A percentile compares a stretch with the other conserved stretches of the same genome.
Conservation (phyloP, 2,888 invertebrate species). For the Abrostola tripartita region DNA sequence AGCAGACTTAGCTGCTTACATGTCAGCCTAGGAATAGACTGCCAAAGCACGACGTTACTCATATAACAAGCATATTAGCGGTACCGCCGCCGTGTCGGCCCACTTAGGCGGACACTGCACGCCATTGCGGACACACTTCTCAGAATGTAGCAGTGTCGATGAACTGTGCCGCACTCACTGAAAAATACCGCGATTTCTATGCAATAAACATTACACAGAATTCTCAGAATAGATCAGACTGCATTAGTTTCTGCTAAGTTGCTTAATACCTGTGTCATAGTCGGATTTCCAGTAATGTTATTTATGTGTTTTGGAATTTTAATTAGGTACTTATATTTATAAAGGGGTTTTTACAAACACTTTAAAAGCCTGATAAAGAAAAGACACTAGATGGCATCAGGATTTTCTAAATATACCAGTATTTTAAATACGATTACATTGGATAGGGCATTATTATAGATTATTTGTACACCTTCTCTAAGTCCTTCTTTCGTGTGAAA, state of each 20-base stretch:
- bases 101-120: constrained; percentile 72
- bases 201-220: constrained; percentile 16
- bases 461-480: no score
- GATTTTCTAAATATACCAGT: no score
- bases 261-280: background rate
- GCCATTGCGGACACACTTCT: constrained; percentile 71
- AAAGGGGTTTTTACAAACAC: no score
- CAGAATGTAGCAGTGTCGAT: constrained; percentile 69
- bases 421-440: no score
- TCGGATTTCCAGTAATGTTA: background rate
- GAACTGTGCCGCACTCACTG: constrained; percentile 54
- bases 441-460: no score
- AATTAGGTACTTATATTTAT: no score
- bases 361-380: no score
- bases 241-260: constrained; percentile 13
- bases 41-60: constrained; percentile 18
- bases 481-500: no score
- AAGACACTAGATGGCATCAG: no score
- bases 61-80: constrained; percentile 60
- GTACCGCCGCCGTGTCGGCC: constrained; percentile 62
- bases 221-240: background rate
- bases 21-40: background rate
- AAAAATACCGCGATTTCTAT: constrained; percentile 34
- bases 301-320: no score
- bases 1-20: background rate